Evolutionary conservation across 2,113 vertebrate species (phyloP), one percentile per base, ranked within the genome.

Genomic region (Sphaerodactylus townsendi): DNA sequence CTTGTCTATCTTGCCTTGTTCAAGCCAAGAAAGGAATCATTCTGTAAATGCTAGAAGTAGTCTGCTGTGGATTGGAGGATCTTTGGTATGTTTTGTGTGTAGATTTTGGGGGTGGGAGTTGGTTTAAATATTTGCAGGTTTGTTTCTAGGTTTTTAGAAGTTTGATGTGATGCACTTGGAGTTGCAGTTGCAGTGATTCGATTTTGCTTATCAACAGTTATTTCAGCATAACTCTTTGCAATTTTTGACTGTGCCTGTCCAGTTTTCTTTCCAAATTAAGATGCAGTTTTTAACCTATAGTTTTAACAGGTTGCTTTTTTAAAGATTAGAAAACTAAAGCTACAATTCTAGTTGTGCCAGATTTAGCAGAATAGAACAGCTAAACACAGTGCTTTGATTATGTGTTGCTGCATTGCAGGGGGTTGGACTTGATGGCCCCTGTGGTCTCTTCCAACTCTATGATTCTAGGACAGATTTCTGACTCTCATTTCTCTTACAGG

Each of bases 401-500:
- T n/a, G n/a, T n/a, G n/a, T n/a, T n/a, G n/a, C n/a, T n/a, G n/a
- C n/a, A n/a, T n/a, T n/a, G n/a, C n/a, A n/a, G n/a, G n/a, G n/a
- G n/a, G n/a, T n/a, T n/a, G n/a, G n/a, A n/a, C n/a, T n/a, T n/a
- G n/a, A n/a, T n/a, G n/a, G n/a, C n/a, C n/a, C n/a, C n/a, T n/a
- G n/a, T n/a, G n/a, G n/a, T n/a, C n/a, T n/a, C n/a, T n/a, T n/a
- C n/a, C n/a, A n/a, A n/a, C n/a, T n/a, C n/a, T n/a, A n/a, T n/a
- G n/a, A n/a, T n/a, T n/a, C n/a, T 37, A 0, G 53, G 84, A n/a
- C 2, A 8, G 15, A 25, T 35, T 69, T 81, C 80, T 79, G 66
- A 83, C 10, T 84, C 68, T 2, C 86, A 46, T 68, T 75, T 14
- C 82, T 82, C 80, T 83, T 77, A 9, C 86, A 92, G 91, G 25